Conservation (phyloP, 2,797 vertebrate species). For the Yasuhikotakia modesta region DNA sequence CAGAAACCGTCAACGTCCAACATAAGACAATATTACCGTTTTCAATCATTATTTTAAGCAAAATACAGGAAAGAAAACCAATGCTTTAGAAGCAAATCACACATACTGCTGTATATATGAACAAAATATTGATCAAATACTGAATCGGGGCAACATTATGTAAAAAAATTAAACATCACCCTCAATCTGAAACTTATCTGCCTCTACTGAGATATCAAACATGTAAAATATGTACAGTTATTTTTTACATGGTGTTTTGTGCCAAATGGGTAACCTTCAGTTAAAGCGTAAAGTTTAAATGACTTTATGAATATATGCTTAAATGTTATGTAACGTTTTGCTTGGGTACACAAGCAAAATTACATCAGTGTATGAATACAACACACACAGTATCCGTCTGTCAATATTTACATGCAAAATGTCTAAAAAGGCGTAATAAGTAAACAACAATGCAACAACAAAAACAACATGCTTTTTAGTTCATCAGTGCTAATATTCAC, state of each 20-base stretch:
- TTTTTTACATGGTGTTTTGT: constrained; percentile 30
- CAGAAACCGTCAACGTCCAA: constrained; percentile 10
- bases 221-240: constrained; percentile 43
- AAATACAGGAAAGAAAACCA: constrained; percentile 34
- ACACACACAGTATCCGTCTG: constrained; percentile 20
- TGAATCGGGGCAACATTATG: constrained; percentile 18
- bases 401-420: constrained; percentile 48
- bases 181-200: background rate
- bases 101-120: background rate
- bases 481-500: constrained; percentile 38
- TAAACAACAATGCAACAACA: too few species aligned
- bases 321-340: background rate
- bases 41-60: background rate
- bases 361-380: constrained; percentile 4
- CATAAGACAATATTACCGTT: background rate
- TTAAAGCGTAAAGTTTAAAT: background rate
- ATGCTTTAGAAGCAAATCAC: constrained; percentile 7
- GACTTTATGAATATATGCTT: constrained; percentile 4
- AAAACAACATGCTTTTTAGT: constrained; percentile 19
- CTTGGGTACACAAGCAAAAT: constrained; percentile 7
- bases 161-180: constrained; percentile 46
- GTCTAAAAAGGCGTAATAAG: constrained; percentile 28
- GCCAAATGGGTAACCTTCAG: constrained; percentile 21
- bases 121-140: constrained; percentile 13
- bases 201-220: constrained; percentile 34